Evolutionary conservation across 2,797 vertebrate genomes (phyloP).

Genomic region (Amblyraja radiata): DNA sequence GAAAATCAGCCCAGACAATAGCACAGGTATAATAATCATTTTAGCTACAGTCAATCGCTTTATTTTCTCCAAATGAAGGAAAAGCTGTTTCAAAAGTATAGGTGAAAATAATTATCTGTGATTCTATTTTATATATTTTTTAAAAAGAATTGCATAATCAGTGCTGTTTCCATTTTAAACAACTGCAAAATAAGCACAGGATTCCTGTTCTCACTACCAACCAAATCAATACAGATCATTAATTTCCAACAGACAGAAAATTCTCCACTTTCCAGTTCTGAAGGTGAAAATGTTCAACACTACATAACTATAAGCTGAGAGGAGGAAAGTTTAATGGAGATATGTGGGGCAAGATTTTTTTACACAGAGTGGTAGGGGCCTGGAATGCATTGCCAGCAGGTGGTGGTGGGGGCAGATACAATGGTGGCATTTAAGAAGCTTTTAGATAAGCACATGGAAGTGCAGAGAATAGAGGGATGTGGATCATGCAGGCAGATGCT

Average conservation of each 20-base stretch:
- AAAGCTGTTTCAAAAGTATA: background rate
- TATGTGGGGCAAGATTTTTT: too few species aligned
- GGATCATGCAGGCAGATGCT: too few species aligned
- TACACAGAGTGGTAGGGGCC: too few species aligned
- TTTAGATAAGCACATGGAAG: too few species aligned
- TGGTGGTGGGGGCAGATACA: too few species aligned
- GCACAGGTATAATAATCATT: background rate
- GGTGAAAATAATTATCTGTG: background rate
- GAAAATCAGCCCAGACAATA: background rate
- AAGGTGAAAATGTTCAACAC: too few species aligned
- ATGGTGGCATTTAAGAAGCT: too few species aligned
- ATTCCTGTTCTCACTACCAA: background rate
- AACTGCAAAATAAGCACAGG: background rate
- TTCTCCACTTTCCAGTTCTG: background rate
- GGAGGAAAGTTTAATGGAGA: too few species aligned
- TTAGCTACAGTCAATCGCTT: background rate
- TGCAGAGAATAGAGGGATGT: too few species aligned
- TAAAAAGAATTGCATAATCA: background rate
- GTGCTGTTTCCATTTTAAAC: background rate
- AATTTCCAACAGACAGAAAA: background rate
- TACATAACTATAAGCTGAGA: too few species aligned
- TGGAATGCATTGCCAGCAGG: too few species aligned
- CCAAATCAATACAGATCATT: background rate
- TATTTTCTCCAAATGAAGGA: background rate
- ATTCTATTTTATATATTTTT: background rate